Evolutionary conservation across 2,888 invertebrate genomes (phyloP).

Genomic region (Corythucha ciliata): DNA sequence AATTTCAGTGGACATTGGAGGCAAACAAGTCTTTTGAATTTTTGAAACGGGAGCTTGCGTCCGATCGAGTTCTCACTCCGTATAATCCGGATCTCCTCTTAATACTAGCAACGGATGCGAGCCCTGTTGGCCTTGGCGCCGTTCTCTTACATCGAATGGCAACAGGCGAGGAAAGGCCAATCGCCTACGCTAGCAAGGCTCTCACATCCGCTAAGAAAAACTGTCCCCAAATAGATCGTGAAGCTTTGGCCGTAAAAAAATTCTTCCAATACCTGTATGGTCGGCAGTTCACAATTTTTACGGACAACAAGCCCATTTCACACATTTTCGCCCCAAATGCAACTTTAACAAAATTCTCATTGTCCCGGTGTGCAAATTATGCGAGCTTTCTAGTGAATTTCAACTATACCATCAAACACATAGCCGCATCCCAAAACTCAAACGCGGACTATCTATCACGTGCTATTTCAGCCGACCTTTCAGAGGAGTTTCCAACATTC

Average conservation of each 20-base stretch:
- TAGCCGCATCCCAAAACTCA: constrained; percentile 5
- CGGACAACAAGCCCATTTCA: constrained; percentile 39
- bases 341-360: constrained; percentile 6
- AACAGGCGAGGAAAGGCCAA: constrained; percentile 40
- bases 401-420: constrained; percentile 13
- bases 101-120: constrained; percentile 36
- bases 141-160: constrained; percentile 37
- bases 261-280: constrained; percentile 42
- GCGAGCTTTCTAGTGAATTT: constrained; percentile 12
- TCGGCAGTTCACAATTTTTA: constrained; percentile 39
- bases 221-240: constrained; percentile 36
- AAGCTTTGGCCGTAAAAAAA: constrained; percentile 37
- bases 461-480: not conserved
- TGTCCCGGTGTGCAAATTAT: constrained; percentile 17
- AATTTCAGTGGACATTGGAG: constrained; percentile 1
- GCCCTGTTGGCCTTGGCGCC: constrained; percentile 23
- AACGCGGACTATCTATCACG: constrained; percentile 14
- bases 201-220: constrained; percentile 36
- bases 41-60: not conserved
- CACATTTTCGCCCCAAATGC: constrained; percentile 31
- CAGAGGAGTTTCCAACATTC: not conserved
- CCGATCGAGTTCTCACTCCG: constrained; percentile 26
- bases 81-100: constrained; percentile 37
- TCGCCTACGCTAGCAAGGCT: constrained; percentile 40
- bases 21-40: not conserved